phyloP scores from a whole-genome alignment of 2,888 invertebrate species.

The Tetragnatha montana region DNA sequence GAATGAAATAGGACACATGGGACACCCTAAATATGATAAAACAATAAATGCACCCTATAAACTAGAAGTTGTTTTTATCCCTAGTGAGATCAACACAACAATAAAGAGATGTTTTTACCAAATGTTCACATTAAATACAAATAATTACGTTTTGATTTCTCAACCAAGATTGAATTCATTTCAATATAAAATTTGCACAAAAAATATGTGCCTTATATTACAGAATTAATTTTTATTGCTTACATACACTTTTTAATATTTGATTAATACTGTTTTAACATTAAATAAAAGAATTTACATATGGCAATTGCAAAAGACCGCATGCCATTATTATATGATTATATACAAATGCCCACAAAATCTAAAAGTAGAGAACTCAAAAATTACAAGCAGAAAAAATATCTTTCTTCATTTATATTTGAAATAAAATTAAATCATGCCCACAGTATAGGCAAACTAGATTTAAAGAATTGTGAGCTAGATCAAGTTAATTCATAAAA shows the following conservation, averaged over 20 bases:
- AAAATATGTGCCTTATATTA: conserved; percentile 16
- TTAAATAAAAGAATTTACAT: conserved; percentile 19
- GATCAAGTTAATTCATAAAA: too few relatives aligned
- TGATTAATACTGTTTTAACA: conserved; percentile 18
- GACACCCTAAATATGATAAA: not conserved
- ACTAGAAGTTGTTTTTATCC: not conserved
- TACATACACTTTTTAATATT: conserved; percentile 55
- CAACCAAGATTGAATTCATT: not conserved
- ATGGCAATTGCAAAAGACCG: conserved; percentile 8
- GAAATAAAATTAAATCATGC: too few relatives aligned
- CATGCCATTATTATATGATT: conserved; percentile 18
- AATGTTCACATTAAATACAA: conserved; percentile 7
- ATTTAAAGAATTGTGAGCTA: too few relatives aligned
- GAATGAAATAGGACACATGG: too few relatives aligned
- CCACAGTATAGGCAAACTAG: too few relatives aligned
- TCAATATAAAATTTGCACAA: conserved; percentile 7
- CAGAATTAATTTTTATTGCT: conserved; percentile 52
- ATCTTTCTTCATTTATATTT: too few relatives aligned
- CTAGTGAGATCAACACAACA: not conserved
- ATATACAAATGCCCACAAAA: conserved; percentile 41
- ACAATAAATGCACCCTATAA: conserved; percentile 13
- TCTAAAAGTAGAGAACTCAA: too few relatives aligned
- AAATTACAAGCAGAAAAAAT: too few relatives aligned
- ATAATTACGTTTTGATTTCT: conserved; percentile 24
- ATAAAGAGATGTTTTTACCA: not conserved